Percentiles rank a stretch among this genome's conserved stretches.
Evolutionary conservation across 2,797 vertebrate species (phyloP).

Genomic region (Pristis pectinata): DNA sequence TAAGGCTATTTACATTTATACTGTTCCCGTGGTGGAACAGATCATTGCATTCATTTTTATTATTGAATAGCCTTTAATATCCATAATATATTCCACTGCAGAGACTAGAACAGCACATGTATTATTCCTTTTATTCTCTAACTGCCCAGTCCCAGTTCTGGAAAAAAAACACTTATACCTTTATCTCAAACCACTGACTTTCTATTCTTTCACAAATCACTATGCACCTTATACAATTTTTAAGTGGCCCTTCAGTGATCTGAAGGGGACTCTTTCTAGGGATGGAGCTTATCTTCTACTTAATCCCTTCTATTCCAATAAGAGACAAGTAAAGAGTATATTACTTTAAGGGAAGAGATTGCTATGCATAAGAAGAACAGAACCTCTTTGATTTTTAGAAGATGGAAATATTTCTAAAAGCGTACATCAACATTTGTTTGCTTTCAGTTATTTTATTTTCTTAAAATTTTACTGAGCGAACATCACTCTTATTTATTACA

Average conservation of each 20-base stretch:
- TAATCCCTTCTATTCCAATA: background rate
- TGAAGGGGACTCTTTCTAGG: too few relatives aligned
- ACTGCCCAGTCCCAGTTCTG: background rate
- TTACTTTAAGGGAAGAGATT: background rate
- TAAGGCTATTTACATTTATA: conserved; percentile 32
- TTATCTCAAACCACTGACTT: background rate
- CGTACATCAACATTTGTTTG: background rate
- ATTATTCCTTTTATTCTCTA: conserved; percentile 11
- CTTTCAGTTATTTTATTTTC: background rate
- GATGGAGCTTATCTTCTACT: background rate
- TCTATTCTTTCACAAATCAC: background rate
- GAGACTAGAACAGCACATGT: background rate
- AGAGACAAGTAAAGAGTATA: background rate
- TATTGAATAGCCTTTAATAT: conserved; percentile 26
- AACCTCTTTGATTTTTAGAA: background rate
- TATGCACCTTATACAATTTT: background rate
- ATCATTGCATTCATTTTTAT: conserved; percentile 18
- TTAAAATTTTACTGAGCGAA: background rate
- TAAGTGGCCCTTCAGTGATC: background rate
- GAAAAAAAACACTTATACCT: background rate
- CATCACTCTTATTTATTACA: background rate
- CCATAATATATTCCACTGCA: conserved; percentile 27
- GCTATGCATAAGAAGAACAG: background rate
- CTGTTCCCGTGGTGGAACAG: background rate
- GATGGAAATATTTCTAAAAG: background rate